Base-by-base conservation (phyloP, 1,140 invertebrate species). In the Eubasilissa regina region DNA sequence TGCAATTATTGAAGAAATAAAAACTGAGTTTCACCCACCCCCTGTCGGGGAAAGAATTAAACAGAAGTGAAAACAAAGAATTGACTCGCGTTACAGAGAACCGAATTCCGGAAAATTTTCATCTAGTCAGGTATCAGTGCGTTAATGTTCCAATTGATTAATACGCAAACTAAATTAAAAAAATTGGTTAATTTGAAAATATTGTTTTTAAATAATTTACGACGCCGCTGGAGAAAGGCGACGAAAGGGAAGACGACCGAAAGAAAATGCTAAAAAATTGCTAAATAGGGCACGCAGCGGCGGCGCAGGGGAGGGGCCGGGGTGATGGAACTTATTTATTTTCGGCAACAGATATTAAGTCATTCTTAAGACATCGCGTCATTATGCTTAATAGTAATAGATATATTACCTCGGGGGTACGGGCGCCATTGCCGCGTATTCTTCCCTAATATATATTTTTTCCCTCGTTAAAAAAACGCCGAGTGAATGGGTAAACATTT, bases 311-410 rank as follows among this genome's bases (percentile, higher is more conserved):
- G 13, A 45, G 77, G 77, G 77, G 75, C 62, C 58, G 80, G 25
- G 80, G 72, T 79, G 80, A 81, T 79, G 80, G 80, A 77, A 81
- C 77, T 81, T 81, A 81, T 81, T 81, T 81, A 81, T 81, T 81
- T 81, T 81, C 80, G 80, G 80, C 77, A 81, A 81, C 80, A 81
- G 80, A 81, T 81, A 81, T 81, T 81, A 81, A 81, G 80, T 81
- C 80, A 81, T 81, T 81, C 80, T 81, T 81, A 81, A 81, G 80
- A 81, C 80, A 77, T 81, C 77, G 77, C 80, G 77, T 81, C 80
- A 77, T 81, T 81, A 81, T 81, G 60, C 80, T 81, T 81, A 81
- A 81, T 81, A 81, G 80, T 81, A 79, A 81, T 81, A 81, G 80
- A 81, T 81, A 81, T 81, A 79, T 81, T 81, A 81, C 77, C 73